Evolutionary conservation across 2,113 vertebrate species (phyloP), one percentile per base, ranked within the genome.

Genomic region (Poicephalus meyeri): DNA sequence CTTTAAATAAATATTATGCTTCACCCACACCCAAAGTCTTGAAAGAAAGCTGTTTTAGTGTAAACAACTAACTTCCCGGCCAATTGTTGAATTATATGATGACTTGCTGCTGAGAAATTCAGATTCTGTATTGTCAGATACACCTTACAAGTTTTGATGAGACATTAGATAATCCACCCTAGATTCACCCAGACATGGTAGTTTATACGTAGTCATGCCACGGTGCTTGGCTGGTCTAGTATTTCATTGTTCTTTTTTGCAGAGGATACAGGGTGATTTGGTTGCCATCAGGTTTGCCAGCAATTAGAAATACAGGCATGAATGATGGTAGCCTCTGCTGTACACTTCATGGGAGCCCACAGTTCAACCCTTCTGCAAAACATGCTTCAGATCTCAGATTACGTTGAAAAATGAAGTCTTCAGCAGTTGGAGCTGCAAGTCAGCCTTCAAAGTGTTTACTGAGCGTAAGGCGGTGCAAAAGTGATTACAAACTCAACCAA

Each of bases 1-100:
- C 83, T 81, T 91, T 92, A 96, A 93, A 90, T 91, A 96, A 97
- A 96, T 97, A 95, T 94, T 94, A 80, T 93, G 91, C 56, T 93
- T 94, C 60, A 78, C 74, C 86, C 95, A 94, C 93, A 94, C 96
- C 95, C 83, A 56, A 52, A 92, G 77, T 61, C 83, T 81, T 95
- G 92, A 94, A 95, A 96, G 93, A 66, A 93, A 90, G 86, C 64
- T 94, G 77, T 9, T 94, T 95, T 78, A 94, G 77, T 90, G 86
- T 79, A 96, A 95, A 95, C 86, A 94, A 64, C 60, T 66, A 55
- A 74, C 86, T 93, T 97, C 95, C 95, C 94, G 90, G 72, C 61
- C 82, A 84, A 71, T 56, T 70, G 47, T 79, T 96, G 66, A 42
- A 47, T 60, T 83, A 84, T 93, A 91, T 90, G 76, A 78, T 88